Evolutionary conservation across 2,888 invertebrate genomes (phyloP), one percentile per base, ranked within the genome.

Genomic region (Volucella zonaria): DNA sequence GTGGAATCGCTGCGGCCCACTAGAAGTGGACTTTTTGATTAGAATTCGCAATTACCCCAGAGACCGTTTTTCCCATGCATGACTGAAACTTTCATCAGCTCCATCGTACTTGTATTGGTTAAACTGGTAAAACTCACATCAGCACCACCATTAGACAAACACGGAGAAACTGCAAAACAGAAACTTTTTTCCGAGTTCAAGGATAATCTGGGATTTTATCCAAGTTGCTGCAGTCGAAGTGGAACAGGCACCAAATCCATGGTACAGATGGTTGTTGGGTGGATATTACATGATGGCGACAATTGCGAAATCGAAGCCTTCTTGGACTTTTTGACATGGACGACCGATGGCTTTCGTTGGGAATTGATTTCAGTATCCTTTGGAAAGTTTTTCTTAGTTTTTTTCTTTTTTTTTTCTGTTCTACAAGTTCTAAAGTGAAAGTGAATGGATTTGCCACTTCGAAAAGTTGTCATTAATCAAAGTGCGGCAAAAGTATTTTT

Each of bases 401-500:
- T 8, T 64, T 45, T 40, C 11, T 47, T 14, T 49, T 40, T 15
- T 8, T 15, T n/a, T 4, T 14, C 31, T 15, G 1, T 51, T 42
- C 62, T 42, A 58, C 73, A 61, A 80, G 70, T 70, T 80, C 51
- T 67, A 62, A 62, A 82, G 78, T 67, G 80, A 80, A 71, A 83
- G 80, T 66, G 80, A 83, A 83, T 71, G 80, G 80, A 71, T 75
- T 83, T 83, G 80, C 75, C 73, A 82, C 82, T 82, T 82, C 59
- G 66, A 56, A 78, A 82, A 78, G 67, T 73, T 82, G 82, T 79
- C 83, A 83, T 83, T 80, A 83, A 83, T 83, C 83, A 83, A 70
- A 80, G 75, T 75, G 51, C 61, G 70, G 61, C 12, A 59, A 80
- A 80, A 79, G 70, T 79, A 23, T 76, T 74, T 82, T 79, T 68